Conservation (phyloP, 2,888 invertebrate genomes). For the Machimus rusticus region DNA sequence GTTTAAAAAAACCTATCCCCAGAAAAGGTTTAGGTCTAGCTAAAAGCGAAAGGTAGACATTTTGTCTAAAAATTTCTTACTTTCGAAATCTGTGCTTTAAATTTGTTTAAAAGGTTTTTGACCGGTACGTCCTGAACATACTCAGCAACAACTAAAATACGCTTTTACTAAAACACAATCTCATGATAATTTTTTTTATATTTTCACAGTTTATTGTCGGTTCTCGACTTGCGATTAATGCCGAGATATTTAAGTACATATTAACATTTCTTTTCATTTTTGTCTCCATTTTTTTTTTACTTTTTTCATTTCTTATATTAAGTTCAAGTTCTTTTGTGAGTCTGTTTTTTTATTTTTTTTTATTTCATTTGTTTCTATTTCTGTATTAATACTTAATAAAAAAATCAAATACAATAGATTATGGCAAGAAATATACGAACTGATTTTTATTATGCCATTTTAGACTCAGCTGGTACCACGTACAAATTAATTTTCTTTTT, state of each 20-base stretch:
- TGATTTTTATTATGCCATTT: neutral
- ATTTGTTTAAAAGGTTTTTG: neutral
- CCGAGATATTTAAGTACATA: conserved; percentile 62
- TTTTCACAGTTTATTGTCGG: conserved; percentile 65
- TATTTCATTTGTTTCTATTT: neutral
- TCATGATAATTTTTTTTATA: conserved; percentile 49
- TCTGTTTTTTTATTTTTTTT: neutral
- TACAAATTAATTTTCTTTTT: neutral
- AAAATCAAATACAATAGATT: neutral
- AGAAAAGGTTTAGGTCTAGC: too few relatives aligned
- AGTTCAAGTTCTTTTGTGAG: conserved; percentile 48
- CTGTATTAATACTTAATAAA: neutral
- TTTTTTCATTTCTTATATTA: conserved; percentile 49
- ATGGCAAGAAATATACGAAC: neutral
- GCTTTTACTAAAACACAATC: conserved; percentile 45
- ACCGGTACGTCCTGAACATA: neutral
- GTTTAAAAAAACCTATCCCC: too few relatives aligned
- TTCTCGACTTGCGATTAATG: conserved; percentile 63
- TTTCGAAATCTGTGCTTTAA: neutral
- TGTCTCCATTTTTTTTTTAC: conserved; percentile 50
- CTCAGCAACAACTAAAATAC: neutral
- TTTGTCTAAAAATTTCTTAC: neutral
- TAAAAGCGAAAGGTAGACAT: neutral
- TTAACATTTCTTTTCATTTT: conserved; percentile 50
- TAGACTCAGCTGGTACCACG: neutral